Evolutionary conservation across 2,888 invertebrate species (phyloP).

Genomic region (Holacanthella duospinosa): DNA sequence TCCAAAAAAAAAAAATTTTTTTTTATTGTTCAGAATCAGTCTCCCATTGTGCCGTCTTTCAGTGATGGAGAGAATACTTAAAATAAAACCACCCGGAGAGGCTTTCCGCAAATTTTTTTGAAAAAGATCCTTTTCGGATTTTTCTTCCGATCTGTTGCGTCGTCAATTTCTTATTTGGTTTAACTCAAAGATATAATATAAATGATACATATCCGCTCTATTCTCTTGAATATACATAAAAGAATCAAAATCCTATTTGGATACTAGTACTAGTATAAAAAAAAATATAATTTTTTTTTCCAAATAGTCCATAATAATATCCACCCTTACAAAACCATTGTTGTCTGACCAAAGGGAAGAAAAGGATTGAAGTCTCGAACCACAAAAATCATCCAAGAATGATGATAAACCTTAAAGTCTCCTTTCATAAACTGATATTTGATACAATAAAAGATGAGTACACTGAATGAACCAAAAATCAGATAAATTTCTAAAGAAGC

Average conservation of each 20-base stretch:
- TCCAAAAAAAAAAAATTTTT: no score
- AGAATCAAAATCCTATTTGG: background rate
- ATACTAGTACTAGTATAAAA: no score
- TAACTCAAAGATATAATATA: background rate
- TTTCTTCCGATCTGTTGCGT: conserved; percentile 33
- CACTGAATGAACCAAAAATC: background rate
- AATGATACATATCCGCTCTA: background rate
- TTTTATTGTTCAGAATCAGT: background rate
- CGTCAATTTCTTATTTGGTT: conserved; percentile 5
- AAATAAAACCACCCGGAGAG: conserved; percentile 25
- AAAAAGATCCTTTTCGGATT: conserved; percentile 19
- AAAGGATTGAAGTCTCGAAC: background rate
- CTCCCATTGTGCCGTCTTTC: background rate
- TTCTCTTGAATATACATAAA: conserved; percentile 10
- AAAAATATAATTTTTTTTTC: no score
- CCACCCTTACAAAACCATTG: background rate
- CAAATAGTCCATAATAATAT: no score
- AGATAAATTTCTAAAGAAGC: background rate
- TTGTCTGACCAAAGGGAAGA: background rate
- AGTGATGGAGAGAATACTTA: conserved; percentile 14
- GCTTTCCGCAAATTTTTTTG: conserved; percentile 30
- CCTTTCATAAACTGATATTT: background rate
- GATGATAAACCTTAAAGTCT: background rate
- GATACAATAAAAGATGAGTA: background rate
- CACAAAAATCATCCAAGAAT: background rate